Base-by-base conservation (phyloP, 2,888 invertebrate species). In the Cyclophora albipunctata region DNA sequence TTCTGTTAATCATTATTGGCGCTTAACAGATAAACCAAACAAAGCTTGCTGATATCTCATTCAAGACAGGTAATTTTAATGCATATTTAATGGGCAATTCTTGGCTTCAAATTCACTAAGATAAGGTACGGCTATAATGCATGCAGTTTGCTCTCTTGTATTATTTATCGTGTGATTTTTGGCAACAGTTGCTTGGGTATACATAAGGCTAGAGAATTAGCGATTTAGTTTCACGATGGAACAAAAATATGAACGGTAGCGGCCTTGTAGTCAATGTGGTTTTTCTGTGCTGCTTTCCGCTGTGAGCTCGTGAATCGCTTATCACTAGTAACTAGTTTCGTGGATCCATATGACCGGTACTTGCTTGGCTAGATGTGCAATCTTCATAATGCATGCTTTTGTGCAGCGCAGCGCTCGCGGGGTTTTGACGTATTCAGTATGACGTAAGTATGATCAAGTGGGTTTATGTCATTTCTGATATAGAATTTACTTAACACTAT, bases 151-250 rank as follows among this genome's bases (percentile, higher is more conserved):
- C 82, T 75, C 75, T 58, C 74, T 71, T 60, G 78, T 71, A 76
- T 87, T 88, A 87, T 88, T 88, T 87, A 88, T 84, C 75, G 87
- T 81, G 86, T 86, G 85, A 87, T 87, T 88, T 88, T 88, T 87
- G 87, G 87, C 87, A 88, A 84, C 83, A 74, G 74, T 69, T 72
- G 70, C 57, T 60, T 57, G 53, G 59, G 41, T 56, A 51, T 58
- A 57, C 52, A 53, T 52, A 45, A 52, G 53, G 56, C 55, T 49
- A 55, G 40, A 45, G 20, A 60, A 45, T 40, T 5, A 35, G 54
- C 48, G 50, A 37, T 37, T 37, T 4, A 37, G 37, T 5, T 37
- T 37, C 4, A 20, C 20, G 42, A 20, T 42, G 42, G 7, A 34
- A 34, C 43, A 34, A 34, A 43, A 43, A 43, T 34, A 34, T 33